Base-by-base conservation (phyloP, 2,113 vertebrate genomes). In the Pitta sordida region DNA sequence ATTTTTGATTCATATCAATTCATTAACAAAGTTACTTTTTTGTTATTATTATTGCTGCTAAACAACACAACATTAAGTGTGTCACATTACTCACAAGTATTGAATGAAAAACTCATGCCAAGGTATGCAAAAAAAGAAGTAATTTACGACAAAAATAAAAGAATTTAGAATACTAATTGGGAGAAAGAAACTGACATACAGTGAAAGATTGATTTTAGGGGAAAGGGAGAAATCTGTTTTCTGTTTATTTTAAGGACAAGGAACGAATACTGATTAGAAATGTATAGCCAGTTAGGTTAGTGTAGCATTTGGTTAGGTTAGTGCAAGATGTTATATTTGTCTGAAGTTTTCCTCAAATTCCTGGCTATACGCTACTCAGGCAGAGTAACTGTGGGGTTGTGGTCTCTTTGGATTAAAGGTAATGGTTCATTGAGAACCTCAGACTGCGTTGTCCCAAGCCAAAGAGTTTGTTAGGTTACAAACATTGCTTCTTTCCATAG, bases 1-100 rank as follows among this genome's bases (percentile, higher is more conserved):
- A 92, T 78, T 97, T 97, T 94, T 96, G 94, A 97, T 98, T 98
- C 97, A 97, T 98, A 96, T 98, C 97, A 97, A 98, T 98, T 98
- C 98, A 98, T 98, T 98, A 98, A 97, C 97, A 97, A 98, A 98
- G 97, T 98, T 98, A 93, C 91, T 97, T 88, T 92, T 34, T 87
- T 89, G 96, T 93, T 93, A 96, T 85, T 91, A 78, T 93, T 85
- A 83, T 95, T 87, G 87, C 90, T 93, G 83, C 96, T 95, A 94
- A 93, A 91, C 83, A 97, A 83, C 83, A 96, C 60, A 84, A 94
- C 49, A 51, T 95, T 94, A 96, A 93, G 93, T 94, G 93, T 97
- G 96, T 96, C 92, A 92, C 96, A 97, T 97, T 95, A 95, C 94
- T 96, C 96, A 95, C 94, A 96, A 96, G 96, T 94, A 97, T 87